A percentile compares a stretch with the other conserved stretches of the same genome.
phyloP scores from a whole-genome alignment of 2,888 invertebrate genomes.

The Heterodera filipjevi region DNA sequence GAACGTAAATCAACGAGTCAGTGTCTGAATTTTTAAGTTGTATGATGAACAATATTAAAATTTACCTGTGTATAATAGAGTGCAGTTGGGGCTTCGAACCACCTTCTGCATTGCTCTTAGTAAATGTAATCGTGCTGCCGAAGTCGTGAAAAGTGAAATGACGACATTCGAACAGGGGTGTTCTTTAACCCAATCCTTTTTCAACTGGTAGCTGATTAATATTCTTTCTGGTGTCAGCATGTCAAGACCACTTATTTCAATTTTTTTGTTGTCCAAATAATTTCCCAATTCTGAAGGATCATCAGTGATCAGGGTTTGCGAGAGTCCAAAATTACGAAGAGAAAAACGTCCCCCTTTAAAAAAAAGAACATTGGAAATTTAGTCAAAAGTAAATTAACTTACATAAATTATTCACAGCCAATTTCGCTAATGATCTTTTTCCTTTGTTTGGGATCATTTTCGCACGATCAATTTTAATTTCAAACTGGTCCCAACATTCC shows the following conservation, averaged over 20 bases:
- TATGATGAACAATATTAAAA: neutral
- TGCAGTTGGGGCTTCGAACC: neutral
- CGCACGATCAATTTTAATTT: neutral
- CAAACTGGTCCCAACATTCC: neutral
- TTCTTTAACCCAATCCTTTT: conserved; percentile 24
- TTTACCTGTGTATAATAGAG: conserved; percentile 13
- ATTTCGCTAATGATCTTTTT: neutral
- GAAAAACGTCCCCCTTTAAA: conserved; percentile 29
- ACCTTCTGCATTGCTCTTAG: conserved; percentile 13
- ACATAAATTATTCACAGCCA: neutral
- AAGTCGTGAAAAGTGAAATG: conserved; percentile 23
- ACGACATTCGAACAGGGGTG: neutral
- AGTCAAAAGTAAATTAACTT: too few species aligned
- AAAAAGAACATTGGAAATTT: neutral
- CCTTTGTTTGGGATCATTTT: neutral
- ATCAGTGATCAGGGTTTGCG: neutral
- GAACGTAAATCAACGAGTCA: neutral
- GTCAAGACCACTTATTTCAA: neutral
- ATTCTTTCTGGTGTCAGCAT: conserved; percentile 5
- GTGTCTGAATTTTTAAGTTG: neutral
- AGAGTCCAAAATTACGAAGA: conserved; percentile 7
- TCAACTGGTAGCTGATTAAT: neutral
- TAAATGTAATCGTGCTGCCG: conserved; percentile 13
- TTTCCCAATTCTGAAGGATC: neutral
- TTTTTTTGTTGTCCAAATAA: neutral